phyloP scores from a whole-genome alignment of 2,113 vertebrate genomes.

The Hydropotes inermis region DNA sequence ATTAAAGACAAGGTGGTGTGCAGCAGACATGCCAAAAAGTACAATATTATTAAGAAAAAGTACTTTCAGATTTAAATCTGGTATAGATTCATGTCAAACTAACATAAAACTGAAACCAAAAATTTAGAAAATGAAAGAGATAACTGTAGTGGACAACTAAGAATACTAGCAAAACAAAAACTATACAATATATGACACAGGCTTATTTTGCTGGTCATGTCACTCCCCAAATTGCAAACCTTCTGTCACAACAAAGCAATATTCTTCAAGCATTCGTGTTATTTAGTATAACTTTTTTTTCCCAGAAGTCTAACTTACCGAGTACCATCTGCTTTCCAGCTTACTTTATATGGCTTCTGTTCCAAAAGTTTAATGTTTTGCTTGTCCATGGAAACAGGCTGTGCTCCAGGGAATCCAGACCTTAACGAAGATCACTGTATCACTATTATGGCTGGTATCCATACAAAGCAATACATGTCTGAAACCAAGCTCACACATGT shows the following conservation, averaged over 20 bases:
- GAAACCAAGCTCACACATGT: conserved; percentile 41
- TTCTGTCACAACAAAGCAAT: conserved; percentile 1
- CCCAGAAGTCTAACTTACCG: conserved; percentile 86
- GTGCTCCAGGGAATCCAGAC: conserved; percentile 96
- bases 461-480: conserved; percentile 48
- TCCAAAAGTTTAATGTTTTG: conserved; percentile 94
- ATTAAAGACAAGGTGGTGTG: not conserved
- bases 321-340: conserved; percentile 99
- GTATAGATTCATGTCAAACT: not conserved
- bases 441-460: conserved; percentile 46
- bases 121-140: not conserved
- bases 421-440: conserved; percentile 77
- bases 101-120: conserved; percentile 38
- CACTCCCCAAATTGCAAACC: not conserved
- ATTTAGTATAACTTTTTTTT: conserved; percentile 52
- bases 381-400: conserved; percentile 98
- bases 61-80: not conserved
- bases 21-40: not conserved
- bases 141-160: not conserved
- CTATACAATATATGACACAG: not conserved
- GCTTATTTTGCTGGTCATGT: conserved; percentile 27
- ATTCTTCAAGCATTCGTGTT: conserved; percentile 29
- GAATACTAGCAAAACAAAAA: conserved; percentile 40
- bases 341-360: conserved; percentile 97
- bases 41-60: not conserved